Base-by-base conservation (phyloP, 1,140 invertebrate species). In the Manduca sexta region DNA sequence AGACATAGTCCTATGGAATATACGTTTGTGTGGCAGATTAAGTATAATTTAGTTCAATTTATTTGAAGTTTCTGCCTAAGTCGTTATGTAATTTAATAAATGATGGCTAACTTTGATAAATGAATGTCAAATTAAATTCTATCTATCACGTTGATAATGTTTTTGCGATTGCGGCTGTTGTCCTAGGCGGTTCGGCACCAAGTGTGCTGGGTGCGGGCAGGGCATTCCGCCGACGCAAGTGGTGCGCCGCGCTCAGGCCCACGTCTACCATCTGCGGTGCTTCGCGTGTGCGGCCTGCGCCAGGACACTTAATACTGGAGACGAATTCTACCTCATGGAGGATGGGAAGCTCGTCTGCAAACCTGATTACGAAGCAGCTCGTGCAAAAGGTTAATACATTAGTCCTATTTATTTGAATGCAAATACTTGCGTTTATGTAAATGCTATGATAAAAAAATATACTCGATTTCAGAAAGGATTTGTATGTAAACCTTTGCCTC, bases 281-380 rank as follows among this genome's bases (percentile, higher is more conserved):
- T 99, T 99, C 88, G 93, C 94, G 3, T 99, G 98, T 82, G 93
- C 95, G 57, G 93, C 98, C 70, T 99, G 98, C 85, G 94, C 94
- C 11, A 89, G 97, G 52, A 95, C 97, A 63, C 91, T 99, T 41
- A 97, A 97, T 77, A 99, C 98, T 1, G 98, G 97, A 0, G 98
- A 99, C 79, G 97, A 99, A 76, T 98, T 98, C 84, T 98, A 99
- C 79, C 92, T 99, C 29, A 97, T 99, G 93, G 97, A 99, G 77
- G 97, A 99, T 86, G 92, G 95, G 50, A 98, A 97, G 85, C 91
- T 99, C 42, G 95, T 99, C 35, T 99, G 98, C 86, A 99, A 98
- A 80, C 92, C 95, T 1, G 98, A 99, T 85, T 99, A 98, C 86
- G 95, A 98, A 78, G 93, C 95, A 14, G 96, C 96, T 26, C 96